phyloP scores from a whole-genome alignment of 2,888 invertebrate genomes.

The Unio delphinus region DNA sequence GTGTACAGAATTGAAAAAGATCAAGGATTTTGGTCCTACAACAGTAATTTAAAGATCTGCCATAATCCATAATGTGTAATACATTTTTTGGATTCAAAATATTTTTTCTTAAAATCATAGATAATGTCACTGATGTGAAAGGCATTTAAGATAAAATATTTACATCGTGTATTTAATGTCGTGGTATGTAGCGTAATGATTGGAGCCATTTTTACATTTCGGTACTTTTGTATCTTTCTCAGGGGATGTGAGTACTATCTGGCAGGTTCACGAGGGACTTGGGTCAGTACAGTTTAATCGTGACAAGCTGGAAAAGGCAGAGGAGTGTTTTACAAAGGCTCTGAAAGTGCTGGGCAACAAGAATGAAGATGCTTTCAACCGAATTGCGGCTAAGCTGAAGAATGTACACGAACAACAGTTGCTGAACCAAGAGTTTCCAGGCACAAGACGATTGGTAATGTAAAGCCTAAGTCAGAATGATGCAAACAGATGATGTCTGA shows the following conservation, averaged over 20 bases:
- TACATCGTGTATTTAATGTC: no score
- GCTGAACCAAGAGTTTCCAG: not conserved
- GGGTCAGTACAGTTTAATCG: slow-evolving; percentile 43
- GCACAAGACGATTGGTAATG: no score
- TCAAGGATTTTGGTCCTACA: no score
- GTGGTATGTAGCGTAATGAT: not conserved
- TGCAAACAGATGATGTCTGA: no score
- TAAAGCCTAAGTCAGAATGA: no score
- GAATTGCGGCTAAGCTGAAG: slow-evolving; percentile 33
- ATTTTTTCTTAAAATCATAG: no score
- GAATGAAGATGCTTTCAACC: slow-evolving; percentile 23
- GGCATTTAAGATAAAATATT: no score
- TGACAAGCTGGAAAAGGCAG: slow-evolving; percentile 24
- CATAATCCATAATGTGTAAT: no score
- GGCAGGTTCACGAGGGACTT: slow-evolving; percentile 53
- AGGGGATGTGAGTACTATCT: slow-evolving; percentile 50
- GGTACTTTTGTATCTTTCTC: not conserved
- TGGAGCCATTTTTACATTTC: not conserved
- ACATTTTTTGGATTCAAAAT: no score
- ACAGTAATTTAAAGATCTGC: no score
- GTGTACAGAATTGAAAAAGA: no score
- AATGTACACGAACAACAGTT: slow-evolving; percentile 14
- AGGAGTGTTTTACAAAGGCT: slow-evolving; percentile 37
- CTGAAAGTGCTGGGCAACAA: slow-evolving; percentile 19
- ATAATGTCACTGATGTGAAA: no score